phyloP scores from a whole-genome alignment of 2,888 invertebrate genomes.

The Metalampra italica region DNA sequence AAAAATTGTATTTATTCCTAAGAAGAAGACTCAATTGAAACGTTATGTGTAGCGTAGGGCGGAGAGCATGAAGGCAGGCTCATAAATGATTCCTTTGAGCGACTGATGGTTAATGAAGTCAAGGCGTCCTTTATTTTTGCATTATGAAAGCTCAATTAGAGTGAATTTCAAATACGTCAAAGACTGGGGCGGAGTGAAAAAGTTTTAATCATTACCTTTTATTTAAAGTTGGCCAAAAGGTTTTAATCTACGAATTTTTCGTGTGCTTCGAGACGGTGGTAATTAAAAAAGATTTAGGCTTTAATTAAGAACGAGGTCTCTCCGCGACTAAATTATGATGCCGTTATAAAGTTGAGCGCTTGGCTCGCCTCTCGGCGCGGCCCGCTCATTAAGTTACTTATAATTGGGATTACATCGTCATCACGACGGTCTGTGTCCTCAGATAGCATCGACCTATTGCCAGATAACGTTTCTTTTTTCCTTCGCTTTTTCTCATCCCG shows the following conservation, averaged over 20 bases:
- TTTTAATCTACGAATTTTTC: constrained; percentile 12
- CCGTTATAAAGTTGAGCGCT: constrained; percentile 4
- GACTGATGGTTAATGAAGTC: not conserved
- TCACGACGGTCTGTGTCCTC: no score
- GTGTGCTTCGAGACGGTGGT: constrained; percentile 6
- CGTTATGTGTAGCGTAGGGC: no score
- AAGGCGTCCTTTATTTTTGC: not conserved
- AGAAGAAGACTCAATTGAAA: no score
- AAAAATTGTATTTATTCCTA: no score
- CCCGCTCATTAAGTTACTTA: not conserved
- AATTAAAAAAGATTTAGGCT: constrained; percentile 12
- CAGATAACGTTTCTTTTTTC: no score
- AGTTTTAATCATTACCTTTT: constrained; percentile 28
- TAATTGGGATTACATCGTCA: not conserved
- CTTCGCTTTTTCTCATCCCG: no score
- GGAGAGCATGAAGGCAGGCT: no score
- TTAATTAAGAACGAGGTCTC: constrained; percentile 6
- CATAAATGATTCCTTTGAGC: no score
- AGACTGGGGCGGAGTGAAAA: constrained; percentile 18
- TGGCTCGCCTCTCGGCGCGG: not conserved
- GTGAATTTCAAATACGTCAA: constrained; percentile 12
- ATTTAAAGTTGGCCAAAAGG: constrained; percentile 12
- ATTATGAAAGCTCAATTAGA: constrained; percentile 13
- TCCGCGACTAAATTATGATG: constrained; percentile 4
- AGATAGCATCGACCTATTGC: no score